These are phyloP conservation scores for Drosophila prosaltans DNA, from an alignment of 1,140 invertebrate genomes.

Conservation along the genomic window DNA sequence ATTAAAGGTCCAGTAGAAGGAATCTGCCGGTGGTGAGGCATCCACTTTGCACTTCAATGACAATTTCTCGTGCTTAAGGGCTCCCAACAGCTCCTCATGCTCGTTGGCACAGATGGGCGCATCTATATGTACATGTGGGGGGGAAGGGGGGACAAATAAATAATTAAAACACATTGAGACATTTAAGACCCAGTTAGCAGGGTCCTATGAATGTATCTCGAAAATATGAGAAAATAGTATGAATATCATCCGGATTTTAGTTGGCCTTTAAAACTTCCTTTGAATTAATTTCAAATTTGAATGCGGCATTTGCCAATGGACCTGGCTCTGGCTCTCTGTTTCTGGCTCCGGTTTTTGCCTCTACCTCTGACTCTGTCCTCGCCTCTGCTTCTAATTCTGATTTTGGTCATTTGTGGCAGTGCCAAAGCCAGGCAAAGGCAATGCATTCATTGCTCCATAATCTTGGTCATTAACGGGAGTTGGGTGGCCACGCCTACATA, in stretches of 20 bases:
- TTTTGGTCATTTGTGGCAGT: constrained; percentile 43
- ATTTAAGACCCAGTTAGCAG: constrained; percentile 51
- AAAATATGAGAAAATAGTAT: constrained; percentile 11
- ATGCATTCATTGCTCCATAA: constrained; percentile 79
- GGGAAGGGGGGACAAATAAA: constrained; percentile 39
- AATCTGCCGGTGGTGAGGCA: constrained; percentile 90
- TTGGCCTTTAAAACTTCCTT: constrained; percentile 48
- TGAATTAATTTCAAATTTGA: constrained; percentile 68
- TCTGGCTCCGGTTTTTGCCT: neutral
- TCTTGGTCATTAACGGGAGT: constrained; percentile 73
- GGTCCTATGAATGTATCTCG: constrained; percentile 22
- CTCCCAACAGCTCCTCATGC: constrained; percentile 90
- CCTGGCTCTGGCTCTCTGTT: constrained; percentile 3
- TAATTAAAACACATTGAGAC: constrained; percentile 70
- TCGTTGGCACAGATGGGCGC: constrained; percentile 91
- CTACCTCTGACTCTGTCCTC: neutral
- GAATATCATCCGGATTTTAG: neutral
- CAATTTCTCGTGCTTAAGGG: constrained; percentile 93
- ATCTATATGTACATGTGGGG: constrained; percentile 84
- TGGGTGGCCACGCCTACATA: constrained; percentile 33
- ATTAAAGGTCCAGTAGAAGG: constrained; percentile 95
- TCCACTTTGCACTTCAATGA: constrained; percentile 92
- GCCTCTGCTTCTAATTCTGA: constrained; percentile 20
- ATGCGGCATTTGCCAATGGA: constrained; percentile 38
- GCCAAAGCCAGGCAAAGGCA: constrained; percentile 51